Evolutionary conservation across 2,113 vertebrate species (phyloP).

Genomic region (Eolophus roseicapilla): DNA sequence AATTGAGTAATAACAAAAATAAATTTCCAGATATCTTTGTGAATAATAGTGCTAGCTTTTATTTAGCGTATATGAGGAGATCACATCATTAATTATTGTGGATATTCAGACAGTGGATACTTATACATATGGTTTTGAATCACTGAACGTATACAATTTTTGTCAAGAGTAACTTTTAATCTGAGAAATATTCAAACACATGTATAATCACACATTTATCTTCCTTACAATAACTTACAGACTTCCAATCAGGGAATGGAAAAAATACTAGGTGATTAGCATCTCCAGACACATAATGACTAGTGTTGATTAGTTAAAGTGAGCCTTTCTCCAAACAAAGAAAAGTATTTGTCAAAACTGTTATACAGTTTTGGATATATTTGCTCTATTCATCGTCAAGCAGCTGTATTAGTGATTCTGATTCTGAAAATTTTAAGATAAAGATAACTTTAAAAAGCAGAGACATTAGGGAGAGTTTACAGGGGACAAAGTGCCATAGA

Average conservation of each 20-base stretch:
- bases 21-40: slow-evolving; percentile 40
- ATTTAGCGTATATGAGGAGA: not conserved
- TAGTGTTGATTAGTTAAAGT: slow-evolving; percentile 45
- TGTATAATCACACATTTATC: slow-evolving; percentile 31
- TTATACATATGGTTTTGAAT: slow-evolving; percentile 5
- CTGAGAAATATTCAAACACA: slow-evolving; percentile 31
- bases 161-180: slow-evolving; percentile 41
- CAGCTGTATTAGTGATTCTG: not conserved
- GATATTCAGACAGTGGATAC: slow-evolving; percentile 7
- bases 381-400: not conserved
- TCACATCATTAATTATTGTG: slow-evolving; percentile 35
- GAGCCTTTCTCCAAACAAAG: slow-evolving; percentile 39
- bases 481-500: not conserved
- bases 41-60: not conserved
- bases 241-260: not conserved
- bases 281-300: not conserved
- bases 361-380: not conserved
- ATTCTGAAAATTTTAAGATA: not conserved
- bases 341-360: slow-evolving; percentile 50
- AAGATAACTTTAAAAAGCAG: not conserved
- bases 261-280: slow-evolving; percentile 53
- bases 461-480: not conserved
- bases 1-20: slow-evolving; percentile 13
- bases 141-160: not conserved
- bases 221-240: slow-evolving; percentile 19